These are phyloP conservation scores for Microplitis manilae DNA, from an alignment of 2,888 invertebrate species.

Conservation along the genomic window DNA sequence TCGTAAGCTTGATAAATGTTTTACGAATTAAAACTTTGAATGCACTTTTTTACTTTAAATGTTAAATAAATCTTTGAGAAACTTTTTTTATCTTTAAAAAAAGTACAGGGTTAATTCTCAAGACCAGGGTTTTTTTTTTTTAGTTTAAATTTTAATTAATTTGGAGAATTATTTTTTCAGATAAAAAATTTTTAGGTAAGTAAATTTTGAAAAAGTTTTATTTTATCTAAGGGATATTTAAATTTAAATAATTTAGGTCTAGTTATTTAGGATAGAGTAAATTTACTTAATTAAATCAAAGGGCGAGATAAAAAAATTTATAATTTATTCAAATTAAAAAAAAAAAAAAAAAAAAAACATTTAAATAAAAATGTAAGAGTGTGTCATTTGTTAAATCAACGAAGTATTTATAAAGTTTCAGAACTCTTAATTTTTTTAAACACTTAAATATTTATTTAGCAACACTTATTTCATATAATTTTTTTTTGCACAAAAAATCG, in stretches of 20 bases:
- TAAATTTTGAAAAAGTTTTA: no score
- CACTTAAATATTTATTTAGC: not conserved
- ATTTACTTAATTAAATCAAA: not conserved
- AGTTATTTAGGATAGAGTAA: not conserved
- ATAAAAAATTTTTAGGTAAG: no score
- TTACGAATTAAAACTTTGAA: not conserved
- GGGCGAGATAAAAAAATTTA: not conserved
- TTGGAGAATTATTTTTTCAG: no score
- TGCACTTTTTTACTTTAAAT: not conserved
- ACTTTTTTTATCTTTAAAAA: not conserved
- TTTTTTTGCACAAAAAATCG: constrained; percentile 16
- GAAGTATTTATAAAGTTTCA: not conserved
- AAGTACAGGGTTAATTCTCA: not conserved
- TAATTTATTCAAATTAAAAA: not conserved
- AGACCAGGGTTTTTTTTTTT: no score
- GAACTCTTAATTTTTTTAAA: not conserved
- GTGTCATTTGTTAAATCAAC: not conserved
- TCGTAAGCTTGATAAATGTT: not conserved
- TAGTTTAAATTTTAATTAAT: no score
- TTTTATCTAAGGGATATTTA: no score
- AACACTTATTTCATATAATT: not conserved
- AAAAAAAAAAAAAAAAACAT: not conserved
- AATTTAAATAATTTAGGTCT: not conserved
- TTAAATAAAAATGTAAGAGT: not conserved
- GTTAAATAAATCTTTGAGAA: not conserved